phyloP scores from a whole-genome alignment of 2,113 vertebrate genomes.

The Chamaea fasciata region DNA sequence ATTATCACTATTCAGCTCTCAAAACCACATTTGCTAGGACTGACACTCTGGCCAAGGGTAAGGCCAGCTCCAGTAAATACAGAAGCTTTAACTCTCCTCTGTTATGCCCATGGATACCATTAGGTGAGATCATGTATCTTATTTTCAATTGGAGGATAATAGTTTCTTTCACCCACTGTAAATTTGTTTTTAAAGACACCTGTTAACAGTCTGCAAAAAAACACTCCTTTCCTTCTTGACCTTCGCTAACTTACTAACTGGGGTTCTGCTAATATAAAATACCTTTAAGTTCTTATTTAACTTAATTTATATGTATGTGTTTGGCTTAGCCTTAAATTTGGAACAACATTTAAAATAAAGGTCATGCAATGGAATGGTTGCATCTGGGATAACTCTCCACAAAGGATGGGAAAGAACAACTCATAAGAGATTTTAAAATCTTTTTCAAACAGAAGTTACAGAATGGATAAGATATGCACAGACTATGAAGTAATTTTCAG shows the following conservation, averaged over 20 bases:
- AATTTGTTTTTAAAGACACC: neutral
- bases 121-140: neutral
- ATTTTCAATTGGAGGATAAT: neutral
- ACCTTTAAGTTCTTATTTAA: neutral
- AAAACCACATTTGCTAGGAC: neutral
- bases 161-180: neutral
- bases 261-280: neutral
- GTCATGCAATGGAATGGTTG: neutral
- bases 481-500: neutral
- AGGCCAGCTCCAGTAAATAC: neutral
- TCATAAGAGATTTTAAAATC: neutral
- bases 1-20: neutral
- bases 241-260: neutral
- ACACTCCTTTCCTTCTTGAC: neutral
- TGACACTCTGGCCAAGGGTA: neutral
- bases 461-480: neutral
- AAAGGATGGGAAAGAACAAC: neutral
- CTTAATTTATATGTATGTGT: neutral
- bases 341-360: neutral
- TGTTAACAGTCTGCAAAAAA: neutral
- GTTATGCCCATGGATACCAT: neutral
- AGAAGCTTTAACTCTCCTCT: neutral
- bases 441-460: neutral
- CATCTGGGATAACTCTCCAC: neutral
- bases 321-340: neutral